Evolutionary conservation across 2,888 invertebrate species (phyloP), one percentile per base, ranked within the genome.

Genomic region (Azorinus chamasolen): DNA sequence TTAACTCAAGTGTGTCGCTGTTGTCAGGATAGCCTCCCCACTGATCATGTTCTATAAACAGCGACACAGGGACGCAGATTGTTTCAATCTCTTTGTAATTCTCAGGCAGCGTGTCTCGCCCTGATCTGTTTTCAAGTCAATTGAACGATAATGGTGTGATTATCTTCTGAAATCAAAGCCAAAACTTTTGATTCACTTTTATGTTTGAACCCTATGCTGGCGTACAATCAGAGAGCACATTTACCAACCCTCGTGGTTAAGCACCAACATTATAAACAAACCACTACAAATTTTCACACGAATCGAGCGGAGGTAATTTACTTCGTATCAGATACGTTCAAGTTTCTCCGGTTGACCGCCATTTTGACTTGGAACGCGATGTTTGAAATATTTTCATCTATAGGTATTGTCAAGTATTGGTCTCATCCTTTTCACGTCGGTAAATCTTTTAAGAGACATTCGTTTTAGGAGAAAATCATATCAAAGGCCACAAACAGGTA

Each of bases 211-310:
- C 53, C 53, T 53, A 20, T 8, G 16, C 25, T 32, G 32, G 32
- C 10, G 5, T 32, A 6, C 32, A 32, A 32, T 32, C n/a, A 10
- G 32, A 32, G 32, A 32, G 10, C 10, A 32, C 32, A 32, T 32
- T 32, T 32, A 32, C 32, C 32, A 32, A 32, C 32, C 32, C 32
- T 32, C 32, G 32, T 32, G 32, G 32, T 32, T 32, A 32, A 64
- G 32, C 41, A 46, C 27, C 22, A 63, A 71, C 71, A 63, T 53
- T 10, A 27, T 43, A 77, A 77, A 77, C 77, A 77, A 77, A 16
- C 66, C 75, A 72, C 75, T 80, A 72, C 72, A 76, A 64, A 80
- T 75, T 76, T 80, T 76, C 75, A 72, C 75, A 76, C 79, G 75
- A 72, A 59, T 57, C 53, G 54, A 62, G 65, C 64, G 69, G 57